A percentile compares a stretch with the other conserved stretches of the same genome.
These are phyloP conservation scores for Odobenus rosmarus DNA, from an alignment of 2,113 vertebrate genomes.

Conservation along the genomic window DNA sequence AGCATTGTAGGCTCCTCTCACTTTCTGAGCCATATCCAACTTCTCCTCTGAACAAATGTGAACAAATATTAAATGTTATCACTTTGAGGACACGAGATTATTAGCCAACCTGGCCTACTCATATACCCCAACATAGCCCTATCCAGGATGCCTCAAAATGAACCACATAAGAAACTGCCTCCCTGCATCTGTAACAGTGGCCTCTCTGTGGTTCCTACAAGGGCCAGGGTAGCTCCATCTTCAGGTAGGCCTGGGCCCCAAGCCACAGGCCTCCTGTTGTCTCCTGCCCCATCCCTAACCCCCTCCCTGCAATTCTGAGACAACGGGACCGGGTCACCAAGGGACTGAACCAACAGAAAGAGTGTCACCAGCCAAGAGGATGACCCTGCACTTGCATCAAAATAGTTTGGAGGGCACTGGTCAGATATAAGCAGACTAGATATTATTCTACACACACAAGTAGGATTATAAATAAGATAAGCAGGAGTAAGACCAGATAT, in stretches of 20 bases:
- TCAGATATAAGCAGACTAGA: not conserved
- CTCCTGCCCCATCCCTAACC: fast-evolving
- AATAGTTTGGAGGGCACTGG: too few relatives aligned
- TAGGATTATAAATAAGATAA: not conserved
- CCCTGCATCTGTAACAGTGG: not conserved
- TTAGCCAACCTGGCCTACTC: not conserved
- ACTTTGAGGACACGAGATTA: not conserved
- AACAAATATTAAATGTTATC: not conserved
- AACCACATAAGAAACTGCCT: not conserved
- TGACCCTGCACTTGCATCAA: not conserved
- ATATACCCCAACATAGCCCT: not conserved
- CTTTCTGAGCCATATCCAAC: not conserved
- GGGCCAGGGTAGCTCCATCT: too few relatives aligned
- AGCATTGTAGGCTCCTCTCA: not conserved
- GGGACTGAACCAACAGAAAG: not conserved
- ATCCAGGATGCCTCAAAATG: not conserved
- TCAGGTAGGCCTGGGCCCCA: not conserved
- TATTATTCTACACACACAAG: not conserved
- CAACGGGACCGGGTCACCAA: not conserved
- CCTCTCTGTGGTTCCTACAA: not conserved
- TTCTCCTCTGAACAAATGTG: not conserved
- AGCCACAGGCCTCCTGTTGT: not conserved
- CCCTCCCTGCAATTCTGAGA: not conserved
- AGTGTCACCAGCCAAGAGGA: not conserved
- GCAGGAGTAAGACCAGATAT: not conserved